Percentiles rank a stretch among this genome's conserved stretches.
Evolutionary conservation across 2,888 invertebrate genomes (phyloP).

Genomic region (Syrphus vitripennis): DNA sequence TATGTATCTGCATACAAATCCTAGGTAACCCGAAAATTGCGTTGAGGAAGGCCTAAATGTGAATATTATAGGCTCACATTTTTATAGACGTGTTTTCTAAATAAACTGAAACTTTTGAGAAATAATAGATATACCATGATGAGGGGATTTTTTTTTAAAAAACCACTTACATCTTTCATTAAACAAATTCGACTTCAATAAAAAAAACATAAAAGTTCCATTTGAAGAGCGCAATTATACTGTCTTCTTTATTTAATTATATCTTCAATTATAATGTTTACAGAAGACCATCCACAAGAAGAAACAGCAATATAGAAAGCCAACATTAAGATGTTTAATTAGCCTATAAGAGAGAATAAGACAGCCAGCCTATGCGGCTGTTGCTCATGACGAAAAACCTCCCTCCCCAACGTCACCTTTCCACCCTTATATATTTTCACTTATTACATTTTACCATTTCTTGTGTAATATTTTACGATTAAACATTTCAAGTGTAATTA

Average conservation of each 20-base stretch:
- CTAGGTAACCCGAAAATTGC: no score
- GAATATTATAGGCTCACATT: no score
- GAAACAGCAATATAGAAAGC: background rate
- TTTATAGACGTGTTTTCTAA: no score
- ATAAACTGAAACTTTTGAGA: no score
- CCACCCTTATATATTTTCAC: background rate
- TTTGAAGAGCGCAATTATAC: background rate
- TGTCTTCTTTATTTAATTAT: background rate
- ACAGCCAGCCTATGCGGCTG: background rate
- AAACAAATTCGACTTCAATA: background rate
- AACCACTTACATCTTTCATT: background rate
- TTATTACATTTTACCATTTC: background rate
- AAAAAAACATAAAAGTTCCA: background rate
- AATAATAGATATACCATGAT: no score
- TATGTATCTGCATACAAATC: no score
- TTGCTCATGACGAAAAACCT: background rate
- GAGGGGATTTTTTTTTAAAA: no score
- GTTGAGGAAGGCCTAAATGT: no score
- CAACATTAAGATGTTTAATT: conserved; percentile 22
- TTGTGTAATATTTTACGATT: conserved; percentile 31
- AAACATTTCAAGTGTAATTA: conserved; percentile 63
- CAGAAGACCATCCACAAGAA: background rate
- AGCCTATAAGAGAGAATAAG: background rate
- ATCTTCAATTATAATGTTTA: conserved; percentile 2
- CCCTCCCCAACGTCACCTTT: background rate